Percentiles rank a stretch among this genome's conserved stretches.
These are phyloP conservation scores for Drosophila testacea DNA, from an alignment of 2,888 invertebrate species.

Conservation along the genomic window DNA sequence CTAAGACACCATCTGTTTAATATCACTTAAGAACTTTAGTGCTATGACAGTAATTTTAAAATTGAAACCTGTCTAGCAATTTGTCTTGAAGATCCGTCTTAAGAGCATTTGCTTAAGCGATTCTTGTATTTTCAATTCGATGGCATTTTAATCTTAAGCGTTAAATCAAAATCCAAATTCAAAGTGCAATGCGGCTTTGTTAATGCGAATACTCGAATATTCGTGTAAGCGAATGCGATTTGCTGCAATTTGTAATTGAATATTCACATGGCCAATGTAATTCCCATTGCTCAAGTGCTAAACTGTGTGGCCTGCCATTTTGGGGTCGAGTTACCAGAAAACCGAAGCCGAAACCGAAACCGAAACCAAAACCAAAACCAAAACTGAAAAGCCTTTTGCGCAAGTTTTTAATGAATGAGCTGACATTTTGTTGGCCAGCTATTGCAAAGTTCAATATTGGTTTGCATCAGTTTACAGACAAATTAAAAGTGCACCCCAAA, in stretches of 20 bases:
- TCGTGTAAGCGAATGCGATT: constrained; percentile 4
- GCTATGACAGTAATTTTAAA: no score
- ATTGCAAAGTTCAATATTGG: constrained; percentile 75
- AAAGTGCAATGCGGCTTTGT: not conserved
- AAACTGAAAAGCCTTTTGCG: constrained; percentile 55
- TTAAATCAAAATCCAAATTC: not conserved
- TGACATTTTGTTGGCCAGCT: constrained; percentile 67
- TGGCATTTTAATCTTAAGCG: not conserved
- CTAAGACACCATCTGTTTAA: no score
- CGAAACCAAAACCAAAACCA: not conserved
- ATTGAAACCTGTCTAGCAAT: no score
- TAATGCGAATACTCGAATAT: not conserved
- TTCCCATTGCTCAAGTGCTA: constrained; percentile 18
- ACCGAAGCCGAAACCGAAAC: no score
- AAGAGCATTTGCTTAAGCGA: not conserved
- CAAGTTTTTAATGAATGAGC: constrained; percentile 74
- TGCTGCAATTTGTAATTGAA: constrained; percentile 47
- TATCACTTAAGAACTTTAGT: no score
- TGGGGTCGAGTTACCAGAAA: constrained; percentile 44
- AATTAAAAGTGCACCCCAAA: constrained; percentile 61
- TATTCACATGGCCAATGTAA: constrained; percentile 45
- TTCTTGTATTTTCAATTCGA: not conserved
- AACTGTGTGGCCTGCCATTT: constrained; percentile 44
- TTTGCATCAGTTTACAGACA: constrained; percentile 74
- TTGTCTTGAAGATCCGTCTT: not conserved